Conservation (phyloP, 2,797 vertebrate species). For the Graptemys geographica region DNA sequence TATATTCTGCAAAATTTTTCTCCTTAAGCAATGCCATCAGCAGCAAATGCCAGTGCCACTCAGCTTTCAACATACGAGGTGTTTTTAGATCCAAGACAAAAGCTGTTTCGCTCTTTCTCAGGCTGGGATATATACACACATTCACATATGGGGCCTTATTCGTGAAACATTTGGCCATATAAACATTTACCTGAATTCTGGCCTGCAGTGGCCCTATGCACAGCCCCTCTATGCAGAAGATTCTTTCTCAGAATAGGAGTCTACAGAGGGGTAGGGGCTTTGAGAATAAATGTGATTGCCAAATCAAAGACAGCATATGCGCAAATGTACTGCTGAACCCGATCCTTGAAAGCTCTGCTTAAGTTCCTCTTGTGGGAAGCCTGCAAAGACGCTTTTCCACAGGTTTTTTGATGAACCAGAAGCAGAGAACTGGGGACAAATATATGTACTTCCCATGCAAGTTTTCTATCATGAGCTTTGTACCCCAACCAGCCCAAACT, state of each 20-base stretch:
- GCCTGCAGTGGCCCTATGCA: neutral
- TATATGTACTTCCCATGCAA: neutral
- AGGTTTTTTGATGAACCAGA: neutral
- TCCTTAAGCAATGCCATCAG: neutral
- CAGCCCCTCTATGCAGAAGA: neutral
- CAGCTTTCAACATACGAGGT: neutral
- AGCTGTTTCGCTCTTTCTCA: neutral
- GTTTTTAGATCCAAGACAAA: slow-evolving; percentile 2
- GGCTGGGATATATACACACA: neutral
- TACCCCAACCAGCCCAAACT: neutral
- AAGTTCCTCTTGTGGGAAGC: neutral
- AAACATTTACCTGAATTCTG: neutral
- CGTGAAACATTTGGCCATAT: neutral
- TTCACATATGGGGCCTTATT: neutral
- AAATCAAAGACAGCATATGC: neutral
- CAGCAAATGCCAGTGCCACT: neutral
- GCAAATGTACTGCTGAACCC: neutral
- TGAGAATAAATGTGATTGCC: neutral
- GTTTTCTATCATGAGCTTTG: neutral
- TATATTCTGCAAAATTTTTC: neutral
- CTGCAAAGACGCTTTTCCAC: neutral
- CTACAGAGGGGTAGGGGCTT: neutral
- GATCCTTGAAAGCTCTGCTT: neutral
- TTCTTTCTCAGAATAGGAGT: neutral
- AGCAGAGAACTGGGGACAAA: neutral